phyloP scores from a whole-genome alignment of 1,140 invertebrate species.

The Tetramorium simillimum region DNA sequence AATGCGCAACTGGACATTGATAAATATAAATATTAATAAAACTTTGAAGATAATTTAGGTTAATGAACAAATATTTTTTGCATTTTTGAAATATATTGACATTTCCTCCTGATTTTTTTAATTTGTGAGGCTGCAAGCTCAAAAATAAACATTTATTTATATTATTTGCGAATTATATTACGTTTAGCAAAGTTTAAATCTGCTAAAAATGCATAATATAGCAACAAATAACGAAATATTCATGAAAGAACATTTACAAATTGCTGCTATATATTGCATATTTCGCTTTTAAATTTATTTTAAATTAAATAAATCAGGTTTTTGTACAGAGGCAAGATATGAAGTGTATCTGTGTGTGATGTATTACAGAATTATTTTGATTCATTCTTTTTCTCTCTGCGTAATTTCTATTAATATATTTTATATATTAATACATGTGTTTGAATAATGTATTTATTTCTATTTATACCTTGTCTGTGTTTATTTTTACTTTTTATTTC shows the following conservation, averaged over 20 bases:
- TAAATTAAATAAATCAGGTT: neutral
- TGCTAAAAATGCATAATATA: neutral
- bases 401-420: neutral
- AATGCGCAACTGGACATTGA: neutral
- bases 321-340: neutral
- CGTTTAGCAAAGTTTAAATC: neutral
- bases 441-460: slow-evolving; percentile 15
- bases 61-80: neutral
- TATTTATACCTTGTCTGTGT: neutral
- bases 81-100: neutral
- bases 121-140: neutral
- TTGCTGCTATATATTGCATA: neutral
- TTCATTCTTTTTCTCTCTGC: neutral
- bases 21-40: neutral
- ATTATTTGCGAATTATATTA: neutral
- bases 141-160: slow-evolving; percentile 3
- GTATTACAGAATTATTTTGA: neutral
- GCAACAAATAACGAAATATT: neutral
- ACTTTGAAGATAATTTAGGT: neutral
- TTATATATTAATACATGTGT: neutral
- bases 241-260: neutral
- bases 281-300: neutral
- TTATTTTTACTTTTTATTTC: neutral
- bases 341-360: neutral
- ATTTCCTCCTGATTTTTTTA: neutral